These are phyloP conservation scores for Corella eumyota DNA, from an alignment of 23 tunicate genomes.

Conservation along the genomic window DNA sequence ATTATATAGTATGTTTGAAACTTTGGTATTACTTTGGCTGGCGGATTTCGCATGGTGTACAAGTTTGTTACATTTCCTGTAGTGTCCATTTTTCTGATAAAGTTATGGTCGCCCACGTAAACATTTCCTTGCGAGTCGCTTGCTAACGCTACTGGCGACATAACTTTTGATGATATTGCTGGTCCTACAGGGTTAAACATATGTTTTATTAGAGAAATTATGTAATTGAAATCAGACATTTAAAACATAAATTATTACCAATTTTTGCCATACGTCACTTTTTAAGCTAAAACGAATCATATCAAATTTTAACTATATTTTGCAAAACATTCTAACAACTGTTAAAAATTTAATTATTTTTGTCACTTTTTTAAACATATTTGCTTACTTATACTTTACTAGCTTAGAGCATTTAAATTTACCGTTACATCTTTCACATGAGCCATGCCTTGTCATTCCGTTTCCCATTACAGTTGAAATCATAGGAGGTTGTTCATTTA, in stretches of 20 bases:
- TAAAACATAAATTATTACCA: too few species aligned
- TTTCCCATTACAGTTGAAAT: slow-evolving; percentile 85
- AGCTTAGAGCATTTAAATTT: background rate
- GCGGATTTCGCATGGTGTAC: slow-evolving; percentile 32
- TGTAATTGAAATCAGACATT: too few species aligned
- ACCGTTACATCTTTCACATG: slow-evolving; percentile 62
- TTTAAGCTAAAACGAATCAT: too few species aligned
- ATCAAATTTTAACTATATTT: too few species aligned
- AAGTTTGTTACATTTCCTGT: slow-evolving; percentile 59
- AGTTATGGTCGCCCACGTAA: slow-evolving; percentile 81
- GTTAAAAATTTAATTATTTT: too few species aligned
- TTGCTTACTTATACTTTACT: too few species aligned
- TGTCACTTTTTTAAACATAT: too few species aligned
- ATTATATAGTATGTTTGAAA: background rate
- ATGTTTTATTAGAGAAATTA: too few species aligned
- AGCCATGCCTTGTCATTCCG: slow-evolving; percentile 44
- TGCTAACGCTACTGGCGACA: slow-evolving; percentile 71
- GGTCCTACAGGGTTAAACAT: slow-evolving; percentile 31
- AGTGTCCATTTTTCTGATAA: slow-evolving; percentile 62
- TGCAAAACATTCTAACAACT: too few species aligned
- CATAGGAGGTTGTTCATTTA: slow-evolving; percentile 78
- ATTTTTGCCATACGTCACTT: too few species aligned
- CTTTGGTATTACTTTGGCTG: slow-evolving; percentile 32
- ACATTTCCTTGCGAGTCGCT: slow-evolving; percentile 69
- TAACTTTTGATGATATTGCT: slow-evolving; percentile 22